These are phyloP conservation scores for Nematopogon swammerdamellus DNA, from an alignment of 2,888 invertebrate genomes.

Conservation along the genomic window DNA sequence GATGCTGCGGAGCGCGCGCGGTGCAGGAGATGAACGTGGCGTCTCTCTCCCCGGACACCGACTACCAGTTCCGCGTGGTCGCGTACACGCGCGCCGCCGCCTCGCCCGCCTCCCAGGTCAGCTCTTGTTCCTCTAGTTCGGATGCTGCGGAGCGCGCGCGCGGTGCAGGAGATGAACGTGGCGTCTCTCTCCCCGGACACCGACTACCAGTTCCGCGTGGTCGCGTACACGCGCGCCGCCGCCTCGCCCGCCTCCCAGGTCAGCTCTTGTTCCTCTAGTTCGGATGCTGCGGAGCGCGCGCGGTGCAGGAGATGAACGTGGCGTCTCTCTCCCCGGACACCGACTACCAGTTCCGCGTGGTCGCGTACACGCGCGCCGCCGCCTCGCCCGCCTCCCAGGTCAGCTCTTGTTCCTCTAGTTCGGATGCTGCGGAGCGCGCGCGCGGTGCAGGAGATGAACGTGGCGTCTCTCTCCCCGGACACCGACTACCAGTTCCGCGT, in stretches of 20 bases:
- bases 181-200: slow-evolving; percentile 81
- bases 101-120: slow-evolving; percentile 40
- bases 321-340: slow-evolving; percentile 81
- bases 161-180: slow-evolving; percentile 79
- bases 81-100: slow-evolving; percentile 76
- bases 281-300: slow-evolving; percentile 73
- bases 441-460: slow-evolving; percentile 77
- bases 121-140: no score
- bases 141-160: slow-evolving; percentile 69
- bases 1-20: slow-evolving; percentile 69
- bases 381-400: slow-evolving; percentile 47
- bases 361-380: slow-evolving; percentile 77
- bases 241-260: slow-evolving; percentile 48
- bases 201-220: slow-evolving; percentile 81
- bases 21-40: slow-evolving; percentile 81
- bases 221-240: slow-evolving; percentile 77
- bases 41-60: slow-evolving; percentile 80
- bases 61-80: slow-evolving; percentile 82
- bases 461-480: slow-evolving; percentile 78
- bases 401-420: no score
- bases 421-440: slow-evolving; percentile 74
- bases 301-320: slow-evolving; percentile 79
- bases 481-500: slow-evolving; percentile 86
- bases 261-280: no score
- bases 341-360: slow-evolving; percentile 81